A percentile compares a stretch with the other conserved stretches of the same genome.
Evolutionary conservation across 2,113 vertebrate species (phyloP).

Genomic region (Cottus gobio): DNA sequence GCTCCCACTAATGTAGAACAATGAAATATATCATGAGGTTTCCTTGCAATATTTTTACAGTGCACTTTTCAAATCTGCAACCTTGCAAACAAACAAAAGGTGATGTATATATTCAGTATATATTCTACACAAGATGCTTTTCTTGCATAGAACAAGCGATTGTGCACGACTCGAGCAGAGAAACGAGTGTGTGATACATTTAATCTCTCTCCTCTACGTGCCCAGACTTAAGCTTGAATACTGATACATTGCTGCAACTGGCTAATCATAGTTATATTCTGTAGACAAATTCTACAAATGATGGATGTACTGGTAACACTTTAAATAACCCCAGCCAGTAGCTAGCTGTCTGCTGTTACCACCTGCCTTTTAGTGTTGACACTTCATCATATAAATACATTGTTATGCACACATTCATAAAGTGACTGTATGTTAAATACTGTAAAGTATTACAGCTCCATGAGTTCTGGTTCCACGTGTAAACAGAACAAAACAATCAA

Average conservation of each 20-base stretch:
- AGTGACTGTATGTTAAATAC: neutral
- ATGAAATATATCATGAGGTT: slow-evolving; percentile 53
- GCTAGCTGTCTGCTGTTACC: neutral
- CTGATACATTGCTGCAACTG: slow-evolving; percentile 34
- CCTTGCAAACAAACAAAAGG: slow-evolving; percentile 35
- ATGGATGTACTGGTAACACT: slow-evolving; percentile 33
- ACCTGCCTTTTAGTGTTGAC: slow-evolving; percentile 17
- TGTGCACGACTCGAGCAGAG: slow-evolving; percentile 15
- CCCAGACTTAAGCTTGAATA: slow-evolving; percentile 20
- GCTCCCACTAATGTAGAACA: slow-evolving; percentile 50
- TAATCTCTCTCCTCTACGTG: slow-evolving; percentile 3
- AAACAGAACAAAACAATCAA: neutral
- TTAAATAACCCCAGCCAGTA: slow-evolving; percentile 47
- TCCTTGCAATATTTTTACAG: slow-evolving; percentile 77
- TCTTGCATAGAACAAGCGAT: slow-evolving; percentile 39
- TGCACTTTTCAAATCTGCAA: slow-evolving; percentile 69
- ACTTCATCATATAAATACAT: neutral
- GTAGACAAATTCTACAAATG: slow-evolving; percentile 47
- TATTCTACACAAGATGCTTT: slow-evolving; percentile 61
- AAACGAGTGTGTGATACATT: neutral
- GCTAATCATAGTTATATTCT: slow-evolving; percentile 30
- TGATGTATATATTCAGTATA: slow-evolving; percentile 58
- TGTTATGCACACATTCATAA: slow-evolving; percentile 10
- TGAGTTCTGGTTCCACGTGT: slow-evolving; percentile 5
- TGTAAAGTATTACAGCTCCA: neutral